Percentiles rank a stretch among this genome's conserved stretches.
Evolutionary conservation across 2,888 invertebrate species (phyloP).

Genomic region (Lasioglossum figueresi): DNA sequence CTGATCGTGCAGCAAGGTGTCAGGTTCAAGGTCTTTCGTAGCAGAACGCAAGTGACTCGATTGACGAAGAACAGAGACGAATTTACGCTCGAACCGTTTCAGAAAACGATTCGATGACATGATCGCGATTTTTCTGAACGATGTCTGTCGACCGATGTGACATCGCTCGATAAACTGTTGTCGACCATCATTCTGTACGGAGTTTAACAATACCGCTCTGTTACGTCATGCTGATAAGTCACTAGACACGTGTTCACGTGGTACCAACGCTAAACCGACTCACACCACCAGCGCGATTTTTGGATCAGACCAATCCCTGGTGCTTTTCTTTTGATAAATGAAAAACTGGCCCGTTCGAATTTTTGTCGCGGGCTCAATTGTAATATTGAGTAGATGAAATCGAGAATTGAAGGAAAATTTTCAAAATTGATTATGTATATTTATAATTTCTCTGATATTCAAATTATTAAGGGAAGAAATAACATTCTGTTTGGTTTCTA

Average conservation of each 20-base stretch:
- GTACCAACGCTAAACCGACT: neutral
- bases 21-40: slow-evolving; percentile 42
- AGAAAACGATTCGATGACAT: slow-evolving; percentile 60
- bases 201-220: slow-evolving; percentile 20
- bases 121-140: slow-evolving; percentile 25
- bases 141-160: slow-evolving; percentile 13
- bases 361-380: neutral
- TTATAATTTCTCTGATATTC: too few relatives aligned
- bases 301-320: neutral
- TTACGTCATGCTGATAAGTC: slow-evolving; percentile 42
- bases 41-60: slow-evolving; percentile 39
- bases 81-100: slow-evolving; percentile 30
- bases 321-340: neutral
- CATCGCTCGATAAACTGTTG: slow-evolving; percentile 56
- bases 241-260: slow-evolving; percentile 34
- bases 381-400: too few relatives aligned
- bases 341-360: neutral
- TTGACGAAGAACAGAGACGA: slow-evolving; percentile 31
- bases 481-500: too few relatives aligned
- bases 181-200: slow-evolving; percentile 5
- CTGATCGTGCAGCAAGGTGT: slow-evolving; percentile 36
- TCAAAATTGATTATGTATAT: too few relatives aligned
- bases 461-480: too few relatives aligned
- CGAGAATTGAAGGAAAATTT: too few relatives aligned
- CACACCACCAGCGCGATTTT: neutral